phyloP scores from a whole-genome alignment of 30 jellyfish, hydroid and myxozoan genomes.

The Nemopilema nomurai region DNA sequence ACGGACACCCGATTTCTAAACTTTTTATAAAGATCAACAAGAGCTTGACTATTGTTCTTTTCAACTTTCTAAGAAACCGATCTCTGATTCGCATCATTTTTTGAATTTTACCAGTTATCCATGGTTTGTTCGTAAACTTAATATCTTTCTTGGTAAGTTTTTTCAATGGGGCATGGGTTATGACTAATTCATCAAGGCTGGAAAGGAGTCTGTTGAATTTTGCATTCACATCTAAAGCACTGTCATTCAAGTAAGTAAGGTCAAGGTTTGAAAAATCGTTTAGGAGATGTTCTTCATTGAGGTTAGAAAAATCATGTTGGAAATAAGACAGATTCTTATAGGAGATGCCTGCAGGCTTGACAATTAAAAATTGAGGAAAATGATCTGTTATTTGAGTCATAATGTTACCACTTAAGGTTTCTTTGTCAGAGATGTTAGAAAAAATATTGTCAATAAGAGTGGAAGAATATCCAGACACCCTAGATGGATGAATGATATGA shows the following conservation, averaged over 20 bases:
- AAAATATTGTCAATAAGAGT: slow-evolving; percentile 67
- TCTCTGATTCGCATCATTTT: slow-evolving; percentile 64
- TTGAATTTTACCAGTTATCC: slow-evolving; percentile 25
- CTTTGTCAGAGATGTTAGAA: slow-evolving; percentile 41
- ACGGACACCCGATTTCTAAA: slow-evolving; percentile 46
- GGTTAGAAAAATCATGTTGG: slow-evolving; percentile 46
- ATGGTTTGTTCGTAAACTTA: slow-evolving; percentile 50
- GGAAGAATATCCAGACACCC: slow-evolving; percentile 54
- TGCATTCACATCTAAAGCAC: slow-evolving; percentile 4
- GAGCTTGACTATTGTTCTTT: background rate
- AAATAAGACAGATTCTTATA: slow-evolving; percentile 32
- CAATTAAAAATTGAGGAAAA: slow-evolving; percentile 56
- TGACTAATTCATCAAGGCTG: slow-evolving; percentile 48
- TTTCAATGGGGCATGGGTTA: slow-evolving; percentile 50
- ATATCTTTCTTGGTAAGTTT: slow-evolving; percentile 35
- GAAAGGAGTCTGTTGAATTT: slow-evolving; percentile 45
- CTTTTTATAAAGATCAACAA: slow-evolving; percentile 17
- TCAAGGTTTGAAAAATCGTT: slow-evolving; percentile 59
- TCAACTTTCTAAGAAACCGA: slow-evolving; percentile 29
- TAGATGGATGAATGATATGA: slow-evolving; percentile 44
- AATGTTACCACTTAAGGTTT: slow-evolving; percentile 51
- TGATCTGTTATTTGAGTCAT: slow-evolving; percentile 60
- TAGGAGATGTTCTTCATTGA: slow-evolving; percentile 44
- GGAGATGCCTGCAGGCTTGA: slow-evolving; percentile 59
- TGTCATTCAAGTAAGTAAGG: slow-evolving; percentile 27